Evolutionary conservation across 2,888 invertebrate genomes (phyloP), one percentile per base, ranked within the genome.

Genomic region (Coelopa pilipes): DNA sequence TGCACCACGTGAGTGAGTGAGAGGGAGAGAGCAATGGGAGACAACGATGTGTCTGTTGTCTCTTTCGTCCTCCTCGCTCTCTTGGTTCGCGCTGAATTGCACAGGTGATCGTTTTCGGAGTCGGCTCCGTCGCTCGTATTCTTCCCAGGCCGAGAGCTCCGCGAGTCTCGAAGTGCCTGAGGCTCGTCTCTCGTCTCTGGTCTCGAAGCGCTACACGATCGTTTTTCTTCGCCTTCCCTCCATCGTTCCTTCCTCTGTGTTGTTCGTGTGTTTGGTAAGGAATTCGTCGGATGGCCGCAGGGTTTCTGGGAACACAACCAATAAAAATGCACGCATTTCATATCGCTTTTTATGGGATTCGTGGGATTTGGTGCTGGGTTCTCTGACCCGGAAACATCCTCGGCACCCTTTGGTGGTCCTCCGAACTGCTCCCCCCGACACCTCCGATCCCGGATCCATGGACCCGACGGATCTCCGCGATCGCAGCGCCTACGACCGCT

Each of bases 151-250:
- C 34, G 34, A 34, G 34, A 2, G 2, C 34, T 34, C 34, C 13
- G 13, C 53, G 53, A 53, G 53, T 53, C 53, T 53, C 53, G 53
- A 53, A 53, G n/a, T n/a, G n/a, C n/a, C n/a, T n/a, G n/a, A n/a
- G n/a, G n/a, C n/a, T n/a, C n/a, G n/a, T n/a, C n/a, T n/a, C n/a
- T n/a, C n/a, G n/a, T n/a, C n/a, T n/a, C 34, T 34, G 4, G 34
- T 34, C 34, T 34, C 34, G 34, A 34, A 34, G 7, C 34, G 2
- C 7, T 2, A 15, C 4, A 53, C 53, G 53, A 15, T 53, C 53
- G 53, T 53, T 53, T 53, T 53, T 13, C 13, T 11, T 53, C 53
- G 53, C 53, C 53, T 7, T 34, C 53, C 53, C 10, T 53, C n/a
- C 53, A 49, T 49, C 10, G 49, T 49, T 49, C n/a, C n/a, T n/a